Conservation (phyloP, 2,113 vertebrate genomes). For the Corynorhinus townsendii region DNA sequence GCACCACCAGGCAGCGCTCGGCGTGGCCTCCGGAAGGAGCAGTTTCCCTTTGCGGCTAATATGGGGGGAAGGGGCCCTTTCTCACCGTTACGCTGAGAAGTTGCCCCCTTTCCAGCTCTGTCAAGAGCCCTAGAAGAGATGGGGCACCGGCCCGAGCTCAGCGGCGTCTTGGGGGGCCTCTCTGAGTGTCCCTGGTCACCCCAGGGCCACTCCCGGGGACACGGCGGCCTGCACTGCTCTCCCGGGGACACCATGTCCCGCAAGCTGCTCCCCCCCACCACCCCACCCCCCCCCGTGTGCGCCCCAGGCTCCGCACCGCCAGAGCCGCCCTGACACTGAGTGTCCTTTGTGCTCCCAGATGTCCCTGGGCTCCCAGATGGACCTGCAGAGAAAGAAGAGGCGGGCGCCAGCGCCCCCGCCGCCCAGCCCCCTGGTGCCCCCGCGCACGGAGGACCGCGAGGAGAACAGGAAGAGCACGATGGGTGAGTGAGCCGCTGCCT, state of each 20-base stretch:
- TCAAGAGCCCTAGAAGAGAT: neutral
- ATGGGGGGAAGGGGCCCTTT: neutral
- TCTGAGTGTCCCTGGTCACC: neutral
- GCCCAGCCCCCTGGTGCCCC: conserved; percentile 79
- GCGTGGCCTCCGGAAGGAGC: neutral
- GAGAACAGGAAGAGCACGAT: conserved; percentile 88
- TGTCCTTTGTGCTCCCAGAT: conserved; percentile 74
- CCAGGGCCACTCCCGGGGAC: fast-evolving
- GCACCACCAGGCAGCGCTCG: neutral
- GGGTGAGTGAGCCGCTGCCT: conserved; percentile 81
- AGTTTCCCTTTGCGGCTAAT: neutral
- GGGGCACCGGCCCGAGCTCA: neutral
- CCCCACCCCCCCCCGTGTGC: fast-evolving
- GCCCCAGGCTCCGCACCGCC: fast-evolving
- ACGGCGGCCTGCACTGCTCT: fast-evolving
- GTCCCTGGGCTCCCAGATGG: conserved; percentile 79
- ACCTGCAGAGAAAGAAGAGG: conserved; percentile 90
- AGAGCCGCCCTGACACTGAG: fast-evolving
- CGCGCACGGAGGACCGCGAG: conserved; percentile 86
- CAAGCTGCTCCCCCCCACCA: fast-evolving
- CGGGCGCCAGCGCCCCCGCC: conserved; percentile 88
- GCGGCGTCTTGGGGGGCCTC: fast-evolving
- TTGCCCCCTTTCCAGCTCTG: neutral
- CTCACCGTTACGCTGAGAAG: too few relatives aligned
- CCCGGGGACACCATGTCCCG: fast-evolving